Evolutionary conservation across 64 coral and sea anemone genomes (phyloP), one percentile per base, ranked within the genome.

Genomic region (Pachyseris speciosa): DNA sequence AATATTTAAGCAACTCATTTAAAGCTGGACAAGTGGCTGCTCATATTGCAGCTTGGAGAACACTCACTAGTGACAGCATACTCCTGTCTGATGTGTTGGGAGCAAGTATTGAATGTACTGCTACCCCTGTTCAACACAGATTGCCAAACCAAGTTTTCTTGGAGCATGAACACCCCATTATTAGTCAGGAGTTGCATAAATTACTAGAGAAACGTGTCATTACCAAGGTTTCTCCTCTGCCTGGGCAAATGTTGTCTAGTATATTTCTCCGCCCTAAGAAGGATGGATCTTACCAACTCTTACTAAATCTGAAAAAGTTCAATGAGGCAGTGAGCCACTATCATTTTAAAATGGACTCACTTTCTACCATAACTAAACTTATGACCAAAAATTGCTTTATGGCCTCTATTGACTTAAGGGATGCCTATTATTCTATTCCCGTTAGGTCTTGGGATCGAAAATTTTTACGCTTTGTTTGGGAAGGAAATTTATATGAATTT

Each of bases 321-420:
- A 89, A 89, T 67, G 72, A 89, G 38, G n/a, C 41, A 59, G 87
- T 89, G 4, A 40, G 36, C 9, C 37, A 76, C 52, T 61, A 77
- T 57, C 86, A 89, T 77, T 89, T 89, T 65, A 89, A 89, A 43
- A 89, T 89, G 86, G 86, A 76, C 41, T 89, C 71, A 39, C 72
- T 89, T 26, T 67, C 24, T 47, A 79, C 72, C 40, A 60, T 89
- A 44, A 74, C 65, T 47, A 87, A 73, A 75, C 39, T 89, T 61
- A 47, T 89, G 26, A 43, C 72, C 38, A 36, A 79, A 66, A 57
- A 89, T 22, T 88, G 86, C 42, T 74, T 38, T 41, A 89, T 89
- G 72, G 53, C 87, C 6, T 67, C 87, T 31, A 47, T 79, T 55
- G 87, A 89, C 73, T 28, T 89, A 24, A 78, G 79, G 37, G 87